Evolutionary conservation across 2,797 vertebrate species (phyloP).

Genomic region (Erpetoichthys calabaricus): DNA sequence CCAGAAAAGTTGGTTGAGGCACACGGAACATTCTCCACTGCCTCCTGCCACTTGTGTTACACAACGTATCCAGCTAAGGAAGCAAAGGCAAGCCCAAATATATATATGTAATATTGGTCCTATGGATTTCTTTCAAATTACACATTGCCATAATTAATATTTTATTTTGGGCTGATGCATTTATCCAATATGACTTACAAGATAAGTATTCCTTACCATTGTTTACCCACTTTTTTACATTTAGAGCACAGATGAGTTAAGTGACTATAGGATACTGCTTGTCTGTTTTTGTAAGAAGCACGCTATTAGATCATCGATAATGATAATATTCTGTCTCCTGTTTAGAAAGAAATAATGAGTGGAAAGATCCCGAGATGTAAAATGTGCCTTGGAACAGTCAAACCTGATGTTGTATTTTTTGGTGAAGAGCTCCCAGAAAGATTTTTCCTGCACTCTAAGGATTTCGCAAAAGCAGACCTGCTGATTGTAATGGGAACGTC

Average conservation of each 20-base stretch:
- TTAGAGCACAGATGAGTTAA: no score
- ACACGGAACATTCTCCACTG: conserved; percentile 60
- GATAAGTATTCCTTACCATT: no score
- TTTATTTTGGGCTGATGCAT: no score
- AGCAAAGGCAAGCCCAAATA: conserved; percentile 44
- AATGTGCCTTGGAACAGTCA: conserved; percentile 54
- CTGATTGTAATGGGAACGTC: conserved; percentile 65
- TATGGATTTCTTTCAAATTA: no score
- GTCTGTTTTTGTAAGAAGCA: no score
- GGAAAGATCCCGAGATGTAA: conserved; percentile 44
- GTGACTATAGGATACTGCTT: no score
- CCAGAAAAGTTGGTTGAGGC: conserved; percentile 64
- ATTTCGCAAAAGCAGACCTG: conserved; percentile 60
- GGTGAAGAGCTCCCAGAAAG: conserved; percentile 61
- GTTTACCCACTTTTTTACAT: no score
- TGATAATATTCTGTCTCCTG: not conserved
- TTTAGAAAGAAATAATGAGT: conserved; percentile 42
- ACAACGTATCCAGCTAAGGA: conserved; percentile 51
- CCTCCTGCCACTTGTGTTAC: conserved; percentile 64
- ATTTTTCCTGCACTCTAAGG: conserved; percentile 50
- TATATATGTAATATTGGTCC: not conserved
- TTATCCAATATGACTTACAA: no score
- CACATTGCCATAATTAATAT: no score
- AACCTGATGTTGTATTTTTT: conserved; percentile 63
- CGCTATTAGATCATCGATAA: no score